Conservation (phyloP, 1,140 invertebrate species). For the Drosophila suzukii region DNA sequence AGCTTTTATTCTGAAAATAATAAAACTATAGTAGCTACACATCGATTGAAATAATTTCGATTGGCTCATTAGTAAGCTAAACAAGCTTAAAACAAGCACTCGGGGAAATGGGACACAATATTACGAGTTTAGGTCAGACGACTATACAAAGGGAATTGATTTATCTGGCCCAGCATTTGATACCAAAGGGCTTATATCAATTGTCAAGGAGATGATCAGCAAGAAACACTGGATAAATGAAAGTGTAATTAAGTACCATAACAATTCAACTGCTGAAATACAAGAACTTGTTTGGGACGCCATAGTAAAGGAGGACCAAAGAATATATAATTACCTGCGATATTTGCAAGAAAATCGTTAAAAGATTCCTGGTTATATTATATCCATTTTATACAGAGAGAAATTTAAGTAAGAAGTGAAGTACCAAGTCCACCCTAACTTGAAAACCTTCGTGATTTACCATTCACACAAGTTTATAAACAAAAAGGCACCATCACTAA, state of each 20-base stretch:
- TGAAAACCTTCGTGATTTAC: too few relatives aligned
- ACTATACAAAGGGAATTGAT: constrained; percentile 3
- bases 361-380: too few relatives aligned
- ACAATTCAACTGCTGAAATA: background rate
- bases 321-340: background rate
- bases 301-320: background rate
- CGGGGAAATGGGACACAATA: background rate
- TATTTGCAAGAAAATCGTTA: background rate
- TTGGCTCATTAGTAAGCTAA: background rate
- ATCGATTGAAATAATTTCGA: background rate
- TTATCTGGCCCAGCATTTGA: constrained; percentile 4
- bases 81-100: too few relatives aligned
- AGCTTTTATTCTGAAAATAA: constrained; percentile 1
- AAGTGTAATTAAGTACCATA: constrained; percentile 1
- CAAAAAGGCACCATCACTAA: constrained; percentile 4
- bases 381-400: too few relatives aligned
- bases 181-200: background rate
- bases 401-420: too few relatives aligned
- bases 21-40: background rate
- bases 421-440: background rate
- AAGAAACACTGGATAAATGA: constrained; percentile 5
- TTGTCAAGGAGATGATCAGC: background rate
- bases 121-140: constrained; percentile 7
- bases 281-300: constrained; percentile 1
- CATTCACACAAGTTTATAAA: background rate